Base-by-base conservation (phyloP, 2,113 vertebrate genomes). In the Heterotis niloticus region DNA sequence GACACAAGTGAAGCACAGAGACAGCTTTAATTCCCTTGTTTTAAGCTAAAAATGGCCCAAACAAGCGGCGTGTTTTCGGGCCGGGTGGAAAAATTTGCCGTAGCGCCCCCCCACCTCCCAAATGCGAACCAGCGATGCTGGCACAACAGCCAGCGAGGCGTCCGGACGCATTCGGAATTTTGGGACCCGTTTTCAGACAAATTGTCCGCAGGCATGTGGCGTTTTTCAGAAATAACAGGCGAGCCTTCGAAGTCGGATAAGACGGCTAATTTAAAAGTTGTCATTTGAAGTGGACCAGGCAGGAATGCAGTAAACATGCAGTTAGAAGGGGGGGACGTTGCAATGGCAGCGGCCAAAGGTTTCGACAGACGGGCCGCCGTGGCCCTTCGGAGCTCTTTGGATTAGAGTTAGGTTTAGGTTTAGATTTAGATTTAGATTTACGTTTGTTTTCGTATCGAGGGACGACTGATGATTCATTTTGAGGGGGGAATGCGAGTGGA, bases 391-490 rank as follows among this genome's bases (percentile, higher is more conserved):
- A 23, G 51, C 34, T 72, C 14, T 56, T 20, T 56, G 51, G 51
- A 51, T 51, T 72, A 62, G 20, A 14, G 2, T 44, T 44, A 44
- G 34, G 7, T 44, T 44, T 44, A 54, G 51, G 51, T n/a, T 51
- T 72, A 62, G 20, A 14, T 44, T 44, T 44, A 44, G 34, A 44
- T 44, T 44, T 44, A 44, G 34, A 62, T 14, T 17, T 56, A 44
- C n/a, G n/a, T 72, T 72, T 29, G 52, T 75, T 60, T 28, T 60
- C 59, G 60, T 18, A 26, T 75, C 3, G 28, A 62, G 57, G 28
- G 73, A 71, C 24, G 51, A 34, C 24, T 62, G 57, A 75, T 62
- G 73, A 75, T 56, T 75, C 17, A 44, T 28, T 16, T n/a, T 16
- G 11, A 7, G 18, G 10, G 60, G 18, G 17, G 16, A n/a, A 26